Base-by-base conservation (phyloP, 2,113 vertebrate species). In the Chamaea fasciata region DNA sequence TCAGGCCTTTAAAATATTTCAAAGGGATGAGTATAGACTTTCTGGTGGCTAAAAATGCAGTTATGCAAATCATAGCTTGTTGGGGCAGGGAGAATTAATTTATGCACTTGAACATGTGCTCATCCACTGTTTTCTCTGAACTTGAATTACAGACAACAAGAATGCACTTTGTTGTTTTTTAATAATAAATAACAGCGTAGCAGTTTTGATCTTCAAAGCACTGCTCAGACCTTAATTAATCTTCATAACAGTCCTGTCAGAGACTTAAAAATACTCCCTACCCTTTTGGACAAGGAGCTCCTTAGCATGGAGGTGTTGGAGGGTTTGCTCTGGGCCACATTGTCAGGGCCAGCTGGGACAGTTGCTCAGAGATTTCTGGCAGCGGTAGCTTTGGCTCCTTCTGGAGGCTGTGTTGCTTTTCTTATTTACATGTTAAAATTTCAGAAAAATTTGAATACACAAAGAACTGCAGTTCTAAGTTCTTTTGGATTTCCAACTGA, bases 181-280 rank as follows among this genome's bases (percentile, higher is more conserved):
- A 94, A 92, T 89, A 94, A 83, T 92, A 93, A 97, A 96, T 93
- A 95, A 83, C 86, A 93, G 87, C 94, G 2, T 49, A 84, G 94
- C 83, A 92, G 86, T 93, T 95, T 92, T 95, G 89, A 97, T 96
- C 91, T 97, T 97, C 89, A 97, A 96, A 97, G 95, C 56, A 7
- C 52, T 78, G 52, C 80, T 93, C 86, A 93, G 83, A 63, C 92
- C 92, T 95, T 95, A 95, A 95, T 96, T 97, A 87, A 94, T 97
- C 92, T 96, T 95, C 89, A 26, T 94, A 96, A 94, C 26, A 81
- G 80, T 64, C 73, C 60, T 92, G 50, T 47, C 86, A 81, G 84
- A 92, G 74, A 80, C 46, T 71, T 75, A 79, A 87, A 75, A 87
- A 82, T 86, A 23, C 23, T 79, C 65, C 59, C 31, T 60, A 15